A percentile compares a stretch with the other conserved stretches of the same genome.
Conservation (phyloP, 2,113 vertebrate species). For the Archocentrus centrarchus region DNA sequence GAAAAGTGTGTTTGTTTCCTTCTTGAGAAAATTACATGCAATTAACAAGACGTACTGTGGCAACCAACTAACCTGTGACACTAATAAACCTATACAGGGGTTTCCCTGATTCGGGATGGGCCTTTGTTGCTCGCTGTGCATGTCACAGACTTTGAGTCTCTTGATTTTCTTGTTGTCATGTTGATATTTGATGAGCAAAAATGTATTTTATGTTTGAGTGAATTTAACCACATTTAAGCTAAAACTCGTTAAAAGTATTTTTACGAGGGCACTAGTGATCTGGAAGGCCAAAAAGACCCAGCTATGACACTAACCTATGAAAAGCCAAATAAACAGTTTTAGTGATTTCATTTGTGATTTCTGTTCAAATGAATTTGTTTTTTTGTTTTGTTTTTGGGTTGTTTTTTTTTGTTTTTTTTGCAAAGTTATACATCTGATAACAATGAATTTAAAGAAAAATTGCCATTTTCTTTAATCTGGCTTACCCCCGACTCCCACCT, state of each 20-base stretch:
- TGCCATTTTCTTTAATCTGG: background rate
- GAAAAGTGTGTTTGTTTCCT: no score
- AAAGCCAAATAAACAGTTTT: background rate
- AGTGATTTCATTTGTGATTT: background rate
- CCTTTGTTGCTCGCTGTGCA: background rate
- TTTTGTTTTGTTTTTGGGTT: no score
- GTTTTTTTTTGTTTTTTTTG: background rate
- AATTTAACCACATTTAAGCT: background rate
- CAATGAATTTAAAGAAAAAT: background rate
- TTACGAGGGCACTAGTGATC: background rate
- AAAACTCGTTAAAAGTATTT: background rate
- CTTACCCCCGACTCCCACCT: background rate
- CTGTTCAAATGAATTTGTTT: background rate
- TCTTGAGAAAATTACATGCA: no score
- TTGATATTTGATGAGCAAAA: background rate
- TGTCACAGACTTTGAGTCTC: no score
- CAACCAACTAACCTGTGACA: background rate
- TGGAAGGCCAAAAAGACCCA: no score
- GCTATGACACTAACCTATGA: background rate
- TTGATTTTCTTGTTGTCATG: background rate
- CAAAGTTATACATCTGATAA: conserved; percentile 7
- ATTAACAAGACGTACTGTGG: no score
- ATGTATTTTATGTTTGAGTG: background rate
- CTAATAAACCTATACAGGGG: background rate
- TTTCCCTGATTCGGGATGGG: background rate